Evolutionary conservation across 2,888 invertebrate species (phyloP).

Genomic region (Monoplex corrugatus): DNA sequence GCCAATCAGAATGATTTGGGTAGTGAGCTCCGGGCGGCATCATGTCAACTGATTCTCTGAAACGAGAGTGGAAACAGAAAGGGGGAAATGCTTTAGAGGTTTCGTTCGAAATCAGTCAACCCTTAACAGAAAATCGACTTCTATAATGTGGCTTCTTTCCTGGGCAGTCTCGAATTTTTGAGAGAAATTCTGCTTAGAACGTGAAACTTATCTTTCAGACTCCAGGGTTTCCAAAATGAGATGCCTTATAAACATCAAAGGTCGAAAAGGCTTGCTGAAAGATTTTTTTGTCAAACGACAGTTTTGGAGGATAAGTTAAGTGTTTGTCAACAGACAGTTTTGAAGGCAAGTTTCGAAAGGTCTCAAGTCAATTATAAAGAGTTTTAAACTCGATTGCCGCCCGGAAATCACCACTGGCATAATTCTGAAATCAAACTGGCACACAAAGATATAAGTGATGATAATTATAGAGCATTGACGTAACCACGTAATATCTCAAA

Average conservation of each 20-base stretch:
- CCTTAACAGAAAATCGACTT: not conserved
- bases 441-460: too few relatives aligned
- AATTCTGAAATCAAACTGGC: constrained; percentile 36
- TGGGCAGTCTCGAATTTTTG: constrained; percentile 33
- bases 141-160: not conserved
- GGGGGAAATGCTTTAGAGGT: not conserved
- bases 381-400: constrained; percentile 38
- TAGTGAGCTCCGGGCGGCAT: constrained; percentile 56
- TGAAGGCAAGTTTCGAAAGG: not conserved
- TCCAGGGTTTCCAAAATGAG: too few relatives aligned
- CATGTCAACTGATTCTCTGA: constrained; percentile 65
- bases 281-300: too few relatives aligned
- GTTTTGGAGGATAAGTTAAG: too few relatives aligned
- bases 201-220: not conserved
- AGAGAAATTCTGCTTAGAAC: not conserved
- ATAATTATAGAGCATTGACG: too few relatives aligned
- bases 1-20: constrained; percentile 42
- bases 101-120: too few relatives aligned
- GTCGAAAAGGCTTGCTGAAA: too few relatives aligned
- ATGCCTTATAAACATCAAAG: too few relatives aligned
- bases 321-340: not conserved
- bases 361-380: not conserved
- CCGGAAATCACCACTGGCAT: constrained; percentile 44
- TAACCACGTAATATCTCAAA: too few relatives aligned
- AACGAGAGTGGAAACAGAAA: constrained; percentile 60